A percentile compares a stretch with the other conserved stretches of the same genome.
phyloP scores from a whole-genome alignment of 2,888 invertebrate species.

The Agrilus cyanescens region DNA sequence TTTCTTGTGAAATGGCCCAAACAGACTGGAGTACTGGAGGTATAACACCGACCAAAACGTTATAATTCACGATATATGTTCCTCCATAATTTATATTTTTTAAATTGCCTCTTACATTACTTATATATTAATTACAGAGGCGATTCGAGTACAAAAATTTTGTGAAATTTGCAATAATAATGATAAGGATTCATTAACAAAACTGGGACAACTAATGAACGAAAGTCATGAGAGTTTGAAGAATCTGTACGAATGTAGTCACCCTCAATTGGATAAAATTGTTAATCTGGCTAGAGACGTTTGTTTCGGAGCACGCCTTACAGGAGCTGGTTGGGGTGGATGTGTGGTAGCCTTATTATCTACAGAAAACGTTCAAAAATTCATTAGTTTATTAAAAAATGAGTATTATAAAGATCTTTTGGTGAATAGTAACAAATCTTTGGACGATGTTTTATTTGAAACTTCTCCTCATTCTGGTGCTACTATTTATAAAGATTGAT shows the following conservation, averaged over 20 bases:
- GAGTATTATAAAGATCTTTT: conserved; percentile 50
- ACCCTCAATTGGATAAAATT: conserved; percentile 71
- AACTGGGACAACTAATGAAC: conserved; percentile 74
- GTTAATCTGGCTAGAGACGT: conserved; percentile 57
- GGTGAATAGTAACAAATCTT: conserved; percentile 39
- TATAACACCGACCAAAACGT: no score
- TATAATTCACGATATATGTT: no score
- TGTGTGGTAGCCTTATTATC: conserved; percentile 81
- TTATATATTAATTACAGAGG: conserved; percentile 50
- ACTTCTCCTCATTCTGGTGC: conserved; percentile 62
- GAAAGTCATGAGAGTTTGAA: conserved; percentile 79
- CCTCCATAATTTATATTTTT: no score
- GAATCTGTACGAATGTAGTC: conserved; percentile 86
- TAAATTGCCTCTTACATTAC: neutral
- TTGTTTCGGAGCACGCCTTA: conserved; percentile 72
- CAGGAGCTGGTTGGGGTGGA: conserved; percentile 98
- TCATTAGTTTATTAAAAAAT: conserved; percentile 54
- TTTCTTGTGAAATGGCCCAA: no score
- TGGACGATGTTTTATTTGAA: conserved; percentile 53
- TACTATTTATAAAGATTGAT: conserved; percentile 36
- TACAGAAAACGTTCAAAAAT: conserved; percentile 50
- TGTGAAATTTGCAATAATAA: conserved; percentile 46
- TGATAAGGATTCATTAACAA: conserved; percentile 34
- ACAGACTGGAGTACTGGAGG: no score
- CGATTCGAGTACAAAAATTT: conserved; percentile 71